phyloP scores from a whole-genome alignment of 2,797 vertebrate species.

The Hemitrygon akajei region DNA sequence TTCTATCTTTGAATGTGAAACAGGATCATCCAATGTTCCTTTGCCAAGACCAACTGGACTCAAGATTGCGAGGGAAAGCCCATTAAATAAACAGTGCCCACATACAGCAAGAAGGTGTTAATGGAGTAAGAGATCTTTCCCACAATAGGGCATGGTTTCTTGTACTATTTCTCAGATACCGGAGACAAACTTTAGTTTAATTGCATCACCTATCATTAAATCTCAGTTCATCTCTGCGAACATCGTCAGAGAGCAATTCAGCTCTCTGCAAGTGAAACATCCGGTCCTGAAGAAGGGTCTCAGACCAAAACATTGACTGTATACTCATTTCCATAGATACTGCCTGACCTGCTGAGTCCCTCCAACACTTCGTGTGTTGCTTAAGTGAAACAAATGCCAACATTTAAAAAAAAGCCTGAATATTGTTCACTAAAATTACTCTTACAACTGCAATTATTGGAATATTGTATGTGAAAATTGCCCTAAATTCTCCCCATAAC shows the following conservation, averaged over 20 bases:
- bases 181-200: no score
- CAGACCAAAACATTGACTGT: no score
- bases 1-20: slow-evolving; percentile 7
- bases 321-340: no score
- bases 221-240: neutral
- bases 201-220: neutral
- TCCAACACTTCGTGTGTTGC: no score
- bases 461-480: no score
- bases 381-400: neutral
- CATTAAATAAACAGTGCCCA: slow-evolving; percentile 22
- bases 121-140: slow-evolving; percentile 5
- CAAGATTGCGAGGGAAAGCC: slow-evolving; percentile 31
- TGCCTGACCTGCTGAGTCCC: no score
- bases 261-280: neutral
- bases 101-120: neutral
- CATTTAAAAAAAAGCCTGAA: neutral
- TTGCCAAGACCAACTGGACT: slow-evolving; percentile 26
- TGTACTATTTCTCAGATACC: neutral
- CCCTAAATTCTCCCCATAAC: no score
- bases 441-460: no score
- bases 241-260: neutral
- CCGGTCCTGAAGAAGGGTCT: no score
- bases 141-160: neutral
- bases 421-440: neutral
- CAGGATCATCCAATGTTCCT: slow-evolving; percentile 20